Percentiles rank a stretch among this genome's conserved stretches.
Conservation (phyloP, 2,888 invertebrate genomes). For the Chesias legatella region DNA sequence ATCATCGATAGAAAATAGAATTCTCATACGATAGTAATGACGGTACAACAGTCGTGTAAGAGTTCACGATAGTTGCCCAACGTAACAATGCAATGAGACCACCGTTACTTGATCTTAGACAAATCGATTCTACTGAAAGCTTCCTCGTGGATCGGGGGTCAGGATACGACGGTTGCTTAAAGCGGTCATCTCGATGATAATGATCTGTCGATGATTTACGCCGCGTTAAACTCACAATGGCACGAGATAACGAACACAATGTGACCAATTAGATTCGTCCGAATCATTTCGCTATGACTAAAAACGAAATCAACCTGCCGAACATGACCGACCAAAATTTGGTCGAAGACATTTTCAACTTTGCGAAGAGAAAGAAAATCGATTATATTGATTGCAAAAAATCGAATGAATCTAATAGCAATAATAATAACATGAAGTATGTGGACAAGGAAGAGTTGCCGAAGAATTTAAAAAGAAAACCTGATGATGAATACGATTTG, state of each 20-base stretch:
- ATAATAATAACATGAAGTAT: conserved; percentile 51
- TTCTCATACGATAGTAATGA: conserved; percentile 76
- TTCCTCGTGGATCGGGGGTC: conserved; percentile 45
- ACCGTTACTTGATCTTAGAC: conserved; percentile 44
- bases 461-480: conserved; percentile 50
- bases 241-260: conserved; percentile 63
- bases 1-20: conserved; percentile 73
- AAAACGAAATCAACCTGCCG: conserved; percentile 57
- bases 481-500: conserved; percentile 44
- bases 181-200: conserved; percentile 75
- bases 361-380: conserved; percentile 54
- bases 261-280: conserved; percentile 66
- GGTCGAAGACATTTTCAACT: conserved; percentile 61
- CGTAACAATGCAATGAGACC: conserved; percentile 63
- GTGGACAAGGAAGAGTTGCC: conserved; percentile 30
- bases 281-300: conserved; percentile 54
- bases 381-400: conserved; percentile 38
- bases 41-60: conserved; percentile 73
- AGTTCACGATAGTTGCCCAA: conserved; percentile 77
- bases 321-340: conserved; percentile 57
- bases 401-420: conserved; percentile 29
- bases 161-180: conserved; percentile 42
- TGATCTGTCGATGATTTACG: conserved; percentile 77
- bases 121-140: conserved; percentile 39
- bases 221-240: conserved; percentile 74